Percentiles rank a stretch among this genome's conserved stretches.
Conservation (phyloP, 2,113 vertebrate species). For the western clawed frog (Xenopus tropicalis) region UCB_Xtro_10.0 CM004450.2:93987501-93988000, state of each 20-base stretch:
- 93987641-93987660: too few species aligned
- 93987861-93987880: slow-evolving; percentile 24
- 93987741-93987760: slow-evolving; percentile 12
- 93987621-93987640: too few species aligned
- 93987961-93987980: neutral
- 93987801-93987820: slow-evolving; percentile 22
- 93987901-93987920: slow-evolving; percentile 18
- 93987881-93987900: slow-evolving; percentile 28
- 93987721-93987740: slow-evolving; percentile 18
- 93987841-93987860: slow-evolving; percentile 18
- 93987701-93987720: neutral
- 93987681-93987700: too few species aligned
- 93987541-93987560: too few species aligned
- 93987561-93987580: too few species aligned
- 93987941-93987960: slow-evolving; percentile 2
- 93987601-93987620: too few species aligned
- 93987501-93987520: too few species aligned
- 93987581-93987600: too few species aligned
- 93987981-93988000: too few species aligned
- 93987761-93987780: neutral
- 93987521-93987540: too few species aligned
- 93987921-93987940: slow-evolving; percentile 18
- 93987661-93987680: too few species aligned
- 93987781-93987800: slow-evolving; percentile 8
- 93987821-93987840: slow-evolving; percentile 25